These are phyloP conservation scores for Macheiramphus alcinus DNA, from an alignment of 2,113 vertebrate genomes.

Conservation along the genomic window DNA sequence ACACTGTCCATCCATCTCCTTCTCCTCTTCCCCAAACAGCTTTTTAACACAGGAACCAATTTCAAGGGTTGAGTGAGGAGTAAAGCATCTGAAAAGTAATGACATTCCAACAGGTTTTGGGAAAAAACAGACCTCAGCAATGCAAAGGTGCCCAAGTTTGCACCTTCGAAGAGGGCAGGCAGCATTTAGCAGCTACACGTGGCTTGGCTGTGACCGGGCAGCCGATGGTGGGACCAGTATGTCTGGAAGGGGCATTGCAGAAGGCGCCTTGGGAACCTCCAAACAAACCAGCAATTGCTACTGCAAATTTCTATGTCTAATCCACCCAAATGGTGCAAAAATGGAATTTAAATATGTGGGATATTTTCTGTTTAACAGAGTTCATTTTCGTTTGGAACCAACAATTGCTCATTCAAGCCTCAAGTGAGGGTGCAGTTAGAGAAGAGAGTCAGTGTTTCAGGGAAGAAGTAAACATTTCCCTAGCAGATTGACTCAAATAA, in stretches of 20 bases:
- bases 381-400: background rate
- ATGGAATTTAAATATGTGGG: background rate
- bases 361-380: background rate
- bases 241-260: background rate
- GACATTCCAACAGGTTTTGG: rapidly evolving
- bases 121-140: background rate
- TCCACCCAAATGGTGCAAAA: background rate
- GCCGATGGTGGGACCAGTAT: background rate
- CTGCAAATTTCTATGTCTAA: background rate
- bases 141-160: background rate
- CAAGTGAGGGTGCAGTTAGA: background rate
- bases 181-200: rapidly evolving
- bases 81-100: background rate
- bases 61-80: background rate
- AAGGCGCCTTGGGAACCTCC: background rate
- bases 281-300: background rate
- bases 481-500: conserved; percentile 19
- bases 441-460: background rate
- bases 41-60: background rate
- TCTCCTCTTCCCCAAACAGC: background rate
- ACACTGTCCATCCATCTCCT: background rate
- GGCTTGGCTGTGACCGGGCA: background rate
- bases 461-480: background rate
- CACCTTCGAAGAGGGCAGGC: background rate
- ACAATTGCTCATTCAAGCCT: background rate